A percentile compares a stretch with the other conserved stretches of the same genome.
Evolutionary conservation across 2,888 invertebrate species (phyloP).

Genomic region (Agrotis clavis): DNA sequence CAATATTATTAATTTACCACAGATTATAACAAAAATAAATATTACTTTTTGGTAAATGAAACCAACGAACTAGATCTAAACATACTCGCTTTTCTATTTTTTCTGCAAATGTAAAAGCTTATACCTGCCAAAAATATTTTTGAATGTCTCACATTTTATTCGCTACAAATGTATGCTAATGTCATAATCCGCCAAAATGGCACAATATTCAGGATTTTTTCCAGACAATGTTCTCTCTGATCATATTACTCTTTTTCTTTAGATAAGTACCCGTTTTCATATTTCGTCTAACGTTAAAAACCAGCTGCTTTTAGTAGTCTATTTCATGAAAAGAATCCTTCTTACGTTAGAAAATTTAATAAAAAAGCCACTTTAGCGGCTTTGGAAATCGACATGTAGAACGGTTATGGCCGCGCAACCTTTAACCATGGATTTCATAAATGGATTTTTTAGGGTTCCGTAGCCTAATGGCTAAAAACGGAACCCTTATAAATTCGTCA

Average conservation of each 20-base stretch:
- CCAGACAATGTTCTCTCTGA: slow-evolving; percentile 6
- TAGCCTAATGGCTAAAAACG: no score
- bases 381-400: no score
- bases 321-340: not conserved
- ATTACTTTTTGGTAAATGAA: no score
- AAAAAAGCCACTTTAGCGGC: no score
- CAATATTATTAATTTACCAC: no score
- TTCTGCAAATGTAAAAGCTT: not conserved
- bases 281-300: not conserved
- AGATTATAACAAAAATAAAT: no score
- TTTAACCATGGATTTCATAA: no score
- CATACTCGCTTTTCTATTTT: not conserved
- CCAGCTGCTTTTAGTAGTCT: not conserved
- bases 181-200: slow-evolving; percentile 8
- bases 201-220: slow-evolving; percentile 19
- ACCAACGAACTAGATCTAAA: no score
- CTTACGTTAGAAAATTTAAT: no score
- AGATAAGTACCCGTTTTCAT: not conserved
- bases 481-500: no score
- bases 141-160: slow-evolving; percentile 19
- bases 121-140: not conserved
- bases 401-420: no score
- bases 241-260: slow-evolving; percentile 22
- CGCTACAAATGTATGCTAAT: slow-evolving; percentile 43
- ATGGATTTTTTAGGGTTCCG: no score